Evolutionary conservation across 2,113 vertebrate species (phyloP), one percentile per base, ranked within the genome.

Genomic region (Anhinga anhinga): DNA sequence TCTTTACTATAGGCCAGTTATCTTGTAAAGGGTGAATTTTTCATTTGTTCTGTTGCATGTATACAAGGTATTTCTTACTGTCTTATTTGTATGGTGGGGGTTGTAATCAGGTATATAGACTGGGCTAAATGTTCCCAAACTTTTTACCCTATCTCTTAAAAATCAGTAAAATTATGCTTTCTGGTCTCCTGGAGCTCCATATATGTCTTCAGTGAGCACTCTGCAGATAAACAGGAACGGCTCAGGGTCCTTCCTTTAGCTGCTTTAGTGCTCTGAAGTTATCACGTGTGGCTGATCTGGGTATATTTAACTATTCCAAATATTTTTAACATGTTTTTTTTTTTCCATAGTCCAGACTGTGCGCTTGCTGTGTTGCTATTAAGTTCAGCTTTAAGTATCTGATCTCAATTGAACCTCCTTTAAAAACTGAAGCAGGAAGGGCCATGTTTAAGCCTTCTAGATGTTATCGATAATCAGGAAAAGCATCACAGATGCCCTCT

Each of bases 401-500:
- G 96, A 93, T 97, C 93, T 96, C 95, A 90, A 56, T 97, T 96
- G n/a, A 97, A 88, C 71, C 63, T 90, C 85, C 58, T 92, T 88
- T 94, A 95, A 96, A 97, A 94, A 45, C 79, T 78, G 42, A 77
- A 88, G 85, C 67, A 93, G 90, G 79, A 92, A 96, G 88, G 92
- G 85, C 90, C 53, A 17, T 74, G 58, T 92, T 94, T 96, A 94
- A 93, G 56, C 90, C 92, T 94, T 92, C 70, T 97, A 96, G 95
- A 95, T 89, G 95, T 96, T 96, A 96, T 94, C 77, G 2, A 96
- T 97, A 95, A 96, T 97, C 96, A 97, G 95, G 92, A 96, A 97
- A 98, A 97, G 90, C 91, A 92, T 86, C 83, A 52, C 61, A 96
- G 90, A 97, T 98, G 94, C 96, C 97, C 96, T 97, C 90, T 96